A percentile compares a stretch with the other conserved stretches of the same genome.
phyloP scores from a whole-genome alignment of 2,797 vertebrate species.

The Sebastes vulpes region DNA sequence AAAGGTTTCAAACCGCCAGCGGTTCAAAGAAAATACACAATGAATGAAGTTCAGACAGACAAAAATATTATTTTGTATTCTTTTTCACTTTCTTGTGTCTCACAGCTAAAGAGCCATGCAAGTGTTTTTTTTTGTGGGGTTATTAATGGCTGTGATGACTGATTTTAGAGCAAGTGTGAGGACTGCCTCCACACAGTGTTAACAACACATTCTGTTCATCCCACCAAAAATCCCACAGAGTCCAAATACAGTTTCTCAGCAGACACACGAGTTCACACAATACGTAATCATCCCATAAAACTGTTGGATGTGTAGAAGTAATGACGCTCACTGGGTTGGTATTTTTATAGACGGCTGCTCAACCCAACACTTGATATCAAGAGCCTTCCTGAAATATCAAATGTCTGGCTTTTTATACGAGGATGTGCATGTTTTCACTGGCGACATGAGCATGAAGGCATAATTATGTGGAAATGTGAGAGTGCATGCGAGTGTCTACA shows the following conservation, averaged over 20 bases:
- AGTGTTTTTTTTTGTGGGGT: background rate
- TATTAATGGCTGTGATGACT: constrained; percentile 50
- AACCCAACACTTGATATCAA: background rate
- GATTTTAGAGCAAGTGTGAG: constrained; percentile 67
- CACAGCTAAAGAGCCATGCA: constrained; percentile 15
- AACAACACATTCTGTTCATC: constrained; percentile 70
- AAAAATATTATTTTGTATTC: constrained; percentile 8
- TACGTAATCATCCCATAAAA: background rate
- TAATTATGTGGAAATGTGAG: constrained; percentile 9
- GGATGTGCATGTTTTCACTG: background rate
- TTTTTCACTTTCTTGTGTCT: constrained; percentile 27
- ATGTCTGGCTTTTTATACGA: background rate
- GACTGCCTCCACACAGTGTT: constrained; percentile 64
- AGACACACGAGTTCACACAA: constrained; percentile 20
- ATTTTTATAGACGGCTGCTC: background rate
- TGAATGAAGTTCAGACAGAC: constrained; percentile 20
- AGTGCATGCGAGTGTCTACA: constrained; percentile 10
- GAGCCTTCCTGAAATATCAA: background rate
- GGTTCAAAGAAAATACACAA: constrained; percentile 9
- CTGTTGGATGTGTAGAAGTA: background rate
- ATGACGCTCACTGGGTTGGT: background rate
- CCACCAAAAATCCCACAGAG: constrained; percentile 44
- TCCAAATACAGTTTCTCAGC: constrained; percentile 40
- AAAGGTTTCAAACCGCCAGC: background rate
- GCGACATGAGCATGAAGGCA: background rate